Percentiles rank a stretch among this genome's conserved stretches.
These are phyloP conservation scores for Maccullochella peelii DNA, from an alignment of 2,113 vertebrate species.

Conservation along the genomic window DNA sequence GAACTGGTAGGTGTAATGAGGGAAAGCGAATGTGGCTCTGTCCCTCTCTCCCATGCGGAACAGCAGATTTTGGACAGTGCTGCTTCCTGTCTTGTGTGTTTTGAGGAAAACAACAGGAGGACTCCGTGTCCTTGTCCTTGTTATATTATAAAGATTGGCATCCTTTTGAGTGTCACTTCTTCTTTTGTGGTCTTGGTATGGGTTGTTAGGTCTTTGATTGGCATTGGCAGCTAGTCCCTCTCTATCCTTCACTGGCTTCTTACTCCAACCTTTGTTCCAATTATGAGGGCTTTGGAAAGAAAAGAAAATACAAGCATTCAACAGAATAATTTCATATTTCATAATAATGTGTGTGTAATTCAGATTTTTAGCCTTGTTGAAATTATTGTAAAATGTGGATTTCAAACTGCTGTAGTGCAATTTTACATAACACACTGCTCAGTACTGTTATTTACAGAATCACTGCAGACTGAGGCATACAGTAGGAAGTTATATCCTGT, in stretches of 20 bases:
- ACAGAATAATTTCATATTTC: neutral
- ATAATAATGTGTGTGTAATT: neutral
- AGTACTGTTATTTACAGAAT: neutral
- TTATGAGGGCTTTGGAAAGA: neutral
- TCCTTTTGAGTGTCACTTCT: neutral
- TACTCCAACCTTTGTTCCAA: slow-evolving; percentile 8
- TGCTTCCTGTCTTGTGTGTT: slow-evolving; percentile 46
- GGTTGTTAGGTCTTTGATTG: neutral
- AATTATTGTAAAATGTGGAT: no score
- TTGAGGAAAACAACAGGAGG: neutral
- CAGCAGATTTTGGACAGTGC: slow-evolving; percentile 27
- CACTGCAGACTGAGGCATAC: neutral
- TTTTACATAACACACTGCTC: neutral
- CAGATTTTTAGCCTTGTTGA: neutral
- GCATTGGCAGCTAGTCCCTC: no score
- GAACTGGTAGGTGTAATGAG: slow-evolving; percentile 45
- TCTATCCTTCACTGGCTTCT: neutral
- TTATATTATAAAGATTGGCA: neutral
- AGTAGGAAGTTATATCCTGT: neutral
- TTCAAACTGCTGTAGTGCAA: neutral
- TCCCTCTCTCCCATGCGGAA: no score
- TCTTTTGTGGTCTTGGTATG: neutral
- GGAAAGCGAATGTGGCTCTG: slow-evolving; percentile 44
- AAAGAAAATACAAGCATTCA: neutral
- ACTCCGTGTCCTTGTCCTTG: slow-evolving; percentile 1